Conservation (phyloP, 2,888 invertebrate genomes). For the Xanthorhoe designata region DNA sequence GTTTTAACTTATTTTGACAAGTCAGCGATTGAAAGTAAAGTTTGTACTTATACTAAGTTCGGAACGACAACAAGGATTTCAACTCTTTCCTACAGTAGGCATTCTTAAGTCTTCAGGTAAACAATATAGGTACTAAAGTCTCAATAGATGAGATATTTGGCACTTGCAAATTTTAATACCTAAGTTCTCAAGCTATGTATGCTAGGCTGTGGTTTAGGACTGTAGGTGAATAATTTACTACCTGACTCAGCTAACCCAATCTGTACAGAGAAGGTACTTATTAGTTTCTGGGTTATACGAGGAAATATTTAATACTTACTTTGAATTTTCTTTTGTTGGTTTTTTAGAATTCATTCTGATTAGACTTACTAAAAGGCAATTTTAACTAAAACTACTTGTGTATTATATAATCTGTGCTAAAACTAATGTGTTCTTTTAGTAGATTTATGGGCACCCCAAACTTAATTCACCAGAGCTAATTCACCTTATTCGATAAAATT, state of each 20-base stretch:
- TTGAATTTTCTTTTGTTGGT: slow-evolving; percentile 37
- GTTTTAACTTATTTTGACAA: too few species aligned
- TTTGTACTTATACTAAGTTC: too few species aligned
- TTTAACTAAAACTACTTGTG: neutral
- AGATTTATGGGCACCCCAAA: too few species aligned
- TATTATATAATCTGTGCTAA: too few species aligned
- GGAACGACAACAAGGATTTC: too few species aligned
- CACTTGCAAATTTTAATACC: neutral
- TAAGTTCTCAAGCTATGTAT: slow-evolving; percentile 8
- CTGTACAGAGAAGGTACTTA: slow-evolving; percentile 30
- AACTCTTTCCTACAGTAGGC: too few species aligned
- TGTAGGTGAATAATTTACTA: slow-evolving; percentile 55
- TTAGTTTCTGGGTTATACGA: slow-evolving; percentile 26
- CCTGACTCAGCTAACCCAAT: slow-evolving; percentile 52
- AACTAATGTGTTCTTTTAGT: too few species aligned
- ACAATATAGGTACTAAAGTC: neutral
- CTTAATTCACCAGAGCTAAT: too few species aligned
- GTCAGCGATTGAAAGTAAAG: too few species aligned
- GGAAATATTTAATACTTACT: slow-evolving; percentile 43
- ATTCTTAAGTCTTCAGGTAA: neutral
- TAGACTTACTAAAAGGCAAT: slow-evolving; percentile 1
- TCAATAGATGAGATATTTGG: neutral
- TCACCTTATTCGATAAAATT: too few species aligned
- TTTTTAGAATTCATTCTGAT: slow-evolving; percentile 19
- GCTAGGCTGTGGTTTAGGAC: slow-evolving; percentile 32